Conservation (phyloP, 2,113 vertebrate species). For the Mus pahari region DNA sequence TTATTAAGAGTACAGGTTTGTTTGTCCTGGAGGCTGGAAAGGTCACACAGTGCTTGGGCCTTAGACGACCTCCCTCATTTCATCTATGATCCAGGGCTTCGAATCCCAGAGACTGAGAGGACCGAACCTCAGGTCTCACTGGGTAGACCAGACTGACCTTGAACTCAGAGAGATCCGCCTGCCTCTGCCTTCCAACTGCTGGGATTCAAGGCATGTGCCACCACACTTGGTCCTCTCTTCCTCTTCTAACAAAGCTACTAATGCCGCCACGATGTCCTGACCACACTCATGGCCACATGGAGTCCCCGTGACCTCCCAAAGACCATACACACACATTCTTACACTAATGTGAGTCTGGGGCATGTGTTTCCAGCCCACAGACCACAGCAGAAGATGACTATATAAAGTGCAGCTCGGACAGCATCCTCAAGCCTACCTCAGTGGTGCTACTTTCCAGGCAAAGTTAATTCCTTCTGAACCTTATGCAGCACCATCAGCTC, state of each 20-base stretch:
- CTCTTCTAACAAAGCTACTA: neutral
- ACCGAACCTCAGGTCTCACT: neutral
- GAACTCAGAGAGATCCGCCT: neutral
- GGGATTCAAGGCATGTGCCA: neutral
- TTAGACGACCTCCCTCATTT: neutral
- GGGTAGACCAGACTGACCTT: neutral
- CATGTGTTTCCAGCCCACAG: neutral
- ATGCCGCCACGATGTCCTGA: neutral
- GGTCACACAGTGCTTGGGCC: neutral
- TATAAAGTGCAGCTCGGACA: rapidly evolving
- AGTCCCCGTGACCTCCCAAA: neutral
- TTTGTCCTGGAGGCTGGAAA: neutral
- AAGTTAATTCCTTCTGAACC: neutral
- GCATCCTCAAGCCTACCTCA: rapidly evolving
- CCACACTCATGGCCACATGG: neutral
- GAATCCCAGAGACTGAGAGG: neutral
- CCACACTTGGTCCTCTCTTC: neutral
- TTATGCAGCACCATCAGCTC: rapidly evolving
- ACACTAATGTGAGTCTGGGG: neutral
- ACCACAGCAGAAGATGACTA: neutral
- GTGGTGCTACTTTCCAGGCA: neutral
- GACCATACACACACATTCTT: neutral
- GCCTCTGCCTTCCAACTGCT: neutral
- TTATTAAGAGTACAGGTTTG: neutral
- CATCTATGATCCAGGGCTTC: neutral